phyloP scores from a whole-genome alignment of 2,797 vertebrate genomes.

The Staurois parvus region DNA sequence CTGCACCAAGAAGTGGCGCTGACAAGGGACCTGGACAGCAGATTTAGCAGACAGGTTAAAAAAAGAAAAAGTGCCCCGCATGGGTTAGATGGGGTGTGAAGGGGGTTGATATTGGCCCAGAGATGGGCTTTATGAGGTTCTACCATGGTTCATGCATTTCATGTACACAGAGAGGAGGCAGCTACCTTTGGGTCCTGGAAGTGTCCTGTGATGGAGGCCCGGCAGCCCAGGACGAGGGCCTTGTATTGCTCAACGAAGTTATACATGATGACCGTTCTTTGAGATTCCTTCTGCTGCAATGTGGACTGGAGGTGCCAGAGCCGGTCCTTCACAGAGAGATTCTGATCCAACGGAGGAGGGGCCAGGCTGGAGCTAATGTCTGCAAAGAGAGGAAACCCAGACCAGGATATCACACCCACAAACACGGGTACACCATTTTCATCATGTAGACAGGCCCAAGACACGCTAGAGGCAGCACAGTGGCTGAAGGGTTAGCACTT shows the following conservation, averaged over 20 bases:
- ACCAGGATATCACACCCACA: background rate
- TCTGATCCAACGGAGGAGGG: conserved; percentile 88
- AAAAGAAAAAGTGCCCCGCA: too few relatives aligned
- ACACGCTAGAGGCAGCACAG: too few relatives aligned
- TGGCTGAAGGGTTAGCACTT: too few relatives aligned
- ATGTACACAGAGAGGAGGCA: conserved; percentile 63
- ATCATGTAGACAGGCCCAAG: too few relatives aligned
- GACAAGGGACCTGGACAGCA: too few relatives aligned
- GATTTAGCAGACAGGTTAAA: too few relatives aligned
- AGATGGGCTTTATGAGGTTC: too few relatives aligned
- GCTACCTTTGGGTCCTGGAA: conserved; percentile 98
- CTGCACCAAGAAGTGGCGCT: too few relatives aligned
- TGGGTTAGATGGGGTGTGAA: too few relatives aligned
- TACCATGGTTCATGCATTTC: too few relatives aligned
- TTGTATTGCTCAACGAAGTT: conserved; percentile 92
- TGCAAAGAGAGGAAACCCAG: background rate
- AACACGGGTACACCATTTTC: too few relatives aligned
- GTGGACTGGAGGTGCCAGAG: conserved; percentile 78
- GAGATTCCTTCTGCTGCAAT: conserved; percentile 73
- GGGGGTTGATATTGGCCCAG: too few relatives aligned
- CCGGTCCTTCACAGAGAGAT: conserved; percentile 82
- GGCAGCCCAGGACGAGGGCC: conserved; percentile 86
- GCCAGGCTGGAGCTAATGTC: conserved; percentile 89
- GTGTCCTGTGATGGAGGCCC: conserved; percentile 82
- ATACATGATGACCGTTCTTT: conserved; percentile 76